Conservation (phyloP, 2,797 vertebrate species). For the Sebastolobus altivelis region DNA sequence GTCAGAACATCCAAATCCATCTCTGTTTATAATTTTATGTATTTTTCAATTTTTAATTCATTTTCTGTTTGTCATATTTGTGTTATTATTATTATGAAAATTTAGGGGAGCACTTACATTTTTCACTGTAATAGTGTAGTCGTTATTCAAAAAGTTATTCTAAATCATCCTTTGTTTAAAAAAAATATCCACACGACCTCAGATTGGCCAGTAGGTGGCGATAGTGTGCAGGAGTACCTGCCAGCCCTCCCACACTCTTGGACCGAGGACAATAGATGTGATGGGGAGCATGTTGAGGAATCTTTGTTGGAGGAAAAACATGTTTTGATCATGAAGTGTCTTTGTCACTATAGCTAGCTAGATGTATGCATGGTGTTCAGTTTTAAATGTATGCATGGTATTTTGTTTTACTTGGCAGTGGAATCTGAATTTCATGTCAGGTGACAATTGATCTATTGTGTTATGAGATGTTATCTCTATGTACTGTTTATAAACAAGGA, state of each 20-base stretch:
- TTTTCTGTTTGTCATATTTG: background rate
- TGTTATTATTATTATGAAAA: background rate
- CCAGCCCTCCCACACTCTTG: slow-evolving; percentile 23
- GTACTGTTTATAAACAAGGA: background rate
- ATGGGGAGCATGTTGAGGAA: slow-evolving; percentile 73
- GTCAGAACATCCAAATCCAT: background rate
- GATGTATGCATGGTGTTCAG: background rate
- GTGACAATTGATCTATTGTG: background rate
- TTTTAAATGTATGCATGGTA: background rate
- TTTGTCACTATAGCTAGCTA: slow-evolving; percentile 35
- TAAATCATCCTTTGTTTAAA: slow-evolving; percentile 76
- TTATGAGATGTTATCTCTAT: background rate
- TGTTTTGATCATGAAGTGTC: slow-evolving; percentile 71
- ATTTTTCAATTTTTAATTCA: background rate
- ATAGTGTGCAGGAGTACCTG: slow-evolving; percentile 24
- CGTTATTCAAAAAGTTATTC: slow-evolving; percentile 30
- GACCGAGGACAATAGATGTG: slow-evolving; percentile 69
- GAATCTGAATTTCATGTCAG: background rate
- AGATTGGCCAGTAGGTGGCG: slow-evolving; percentile 72
- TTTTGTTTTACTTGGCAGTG: slow-evolving; percentile 1
- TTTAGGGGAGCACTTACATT: background rate
- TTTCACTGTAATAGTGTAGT: background rate
- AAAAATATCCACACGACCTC: slow-evolving; percentile 6
- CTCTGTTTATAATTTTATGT: background rate
- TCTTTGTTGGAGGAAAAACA: slow-evolving; percentile 78